Evolutionary conservation across 2,888 invertebrate genomes (phyloP).

Genomic region (Pseudanteris insignis): DNA sequence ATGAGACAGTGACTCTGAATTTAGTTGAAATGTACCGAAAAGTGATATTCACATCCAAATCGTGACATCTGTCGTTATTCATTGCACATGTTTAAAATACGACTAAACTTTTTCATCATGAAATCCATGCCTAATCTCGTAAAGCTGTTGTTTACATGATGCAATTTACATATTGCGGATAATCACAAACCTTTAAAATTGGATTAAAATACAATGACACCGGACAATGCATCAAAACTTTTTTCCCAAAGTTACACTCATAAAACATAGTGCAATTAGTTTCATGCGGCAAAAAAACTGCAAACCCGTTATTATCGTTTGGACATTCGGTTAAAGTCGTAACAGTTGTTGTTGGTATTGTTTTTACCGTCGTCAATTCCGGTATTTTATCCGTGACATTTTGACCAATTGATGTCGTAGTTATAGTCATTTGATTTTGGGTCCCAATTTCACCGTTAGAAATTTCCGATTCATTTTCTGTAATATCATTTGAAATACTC

Average conservation of each 20-base stretch:
- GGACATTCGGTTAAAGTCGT: conserved; percentile 26
- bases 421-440: no score
- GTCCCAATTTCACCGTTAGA: no score
- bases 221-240: conserved; percentile 40
- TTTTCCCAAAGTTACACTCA: conserved; percentile 43
- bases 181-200: conserved; percentile 47
- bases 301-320: conserved; percentile 5
- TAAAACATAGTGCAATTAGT: conserved; percentile 48
- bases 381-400: no score
- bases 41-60: no score
- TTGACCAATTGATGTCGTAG: not conserved
- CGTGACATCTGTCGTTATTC: no score
- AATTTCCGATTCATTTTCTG: no score
- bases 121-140: not conserved
- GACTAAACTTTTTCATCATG: not conserved
- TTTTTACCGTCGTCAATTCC: not conserved
- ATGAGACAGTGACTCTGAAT: not conserved
- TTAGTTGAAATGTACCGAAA: not conserved
- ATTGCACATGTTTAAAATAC: no score
- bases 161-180: conserved; percentile 45
- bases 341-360: not conserved
- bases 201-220: conserved; percentile 46
- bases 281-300: conserved; percentile 35
- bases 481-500: no score
- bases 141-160: not conserved